phyloP scores from a whole-genome alignment of 2,113 vertebrate genomes.

The Halichoerus grypus region DNA sequence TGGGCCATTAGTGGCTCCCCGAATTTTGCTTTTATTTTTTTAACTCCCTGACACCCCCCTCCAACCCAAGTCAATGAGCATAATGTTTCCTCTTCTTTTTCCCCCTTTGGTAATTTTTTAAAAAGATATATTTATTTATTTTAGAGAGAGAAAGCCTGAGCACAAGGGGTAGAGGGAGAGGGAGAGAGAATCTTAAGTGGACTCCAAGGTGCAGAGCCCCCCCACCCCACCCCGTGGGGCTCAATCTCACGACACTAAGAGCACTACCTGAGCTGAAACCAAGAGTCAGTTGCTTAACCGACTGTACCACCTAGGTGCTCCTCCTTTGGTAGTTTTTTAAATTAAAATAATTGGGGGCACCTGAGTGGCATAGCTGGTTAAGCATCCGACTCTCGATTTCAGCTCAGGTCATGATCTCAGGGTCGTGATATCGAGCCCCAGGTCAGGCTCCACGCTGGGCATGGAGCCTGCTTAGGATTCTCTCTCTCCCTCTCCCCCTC shows the following conservation, averaged over 20 bases:
- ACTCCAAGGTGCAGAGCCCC: neutral
- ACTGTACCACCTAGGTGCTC: neutral
- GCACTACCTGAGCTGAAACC: neutral
- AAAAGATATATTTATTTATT: neutral
- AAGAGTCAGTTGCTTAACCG: neutral
- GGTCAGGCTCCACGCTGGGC: accelerated
- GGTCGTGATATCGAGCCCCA: neutral
- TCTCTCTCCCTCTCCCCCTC: neutral
- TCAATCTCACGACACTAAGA: neutral
- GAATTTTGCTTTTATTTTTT: neutral
- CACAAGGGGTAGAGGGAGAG: neutral
- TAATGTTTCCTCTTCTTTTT: neutral
- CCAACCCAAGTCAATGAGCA: neutral
- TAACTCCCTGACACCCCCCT: neutral
- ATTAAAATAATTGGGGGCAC: neutral
- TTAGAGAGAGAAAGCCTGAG: neutral
- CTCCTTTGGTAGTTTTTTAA: neutral
- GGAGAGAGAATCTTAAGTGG: neutral
- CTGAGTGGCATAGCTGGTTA: too few relatives aligned
- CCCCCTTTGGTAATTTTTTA: neutral
- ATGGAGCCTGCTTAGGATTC: neutral
- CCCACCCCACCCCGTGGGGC: neutral
- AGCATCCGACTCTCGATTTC: too few relatives aligned
- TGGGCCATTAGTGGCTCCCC: neutral
- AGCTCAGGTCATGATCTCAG: neutral